Base-by-base conservation (phyloP, 2,113 vertebrate species). In the Thunnus maccoyii region DNA sequence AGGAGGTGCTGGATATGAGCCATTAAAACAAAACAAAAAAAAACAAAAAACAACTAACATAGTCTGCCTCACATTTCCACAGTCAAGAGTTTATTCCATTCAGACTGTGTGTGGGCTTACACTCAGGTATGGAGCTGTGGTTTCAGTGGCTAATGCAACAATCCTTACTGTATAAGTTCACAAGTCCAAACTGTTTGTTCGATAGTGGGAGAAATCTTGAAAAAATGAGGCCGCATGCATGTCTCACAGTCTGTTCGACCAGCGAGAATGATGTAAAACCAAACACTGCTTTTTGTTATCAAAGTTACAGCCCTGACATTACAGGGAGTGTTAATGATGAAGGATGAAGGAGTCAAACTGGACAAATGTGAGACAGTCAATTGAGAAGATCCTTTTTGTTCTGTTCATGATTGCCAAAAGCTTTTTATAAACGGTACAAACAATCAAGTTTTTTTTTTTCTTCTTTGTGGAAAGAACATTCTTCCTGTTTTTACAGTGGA, bases 101-200 rank as follows among this genome's bases (percentile, higher is more conserved):
- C 46, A 44, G 63, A 20, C 79, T 83, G 80, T 67, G 89, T 87
- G 86, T 88, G 84, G 85, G 65, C 81, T 72, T 22, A 20, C 63
- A 32, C 15, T 58, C 62, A 82, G 68, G 70, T 84, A 75, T 78
- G 84, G 36, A 83, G 85, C 22, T 4, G 13, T 46, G 69, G 69
- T 57, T 85, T 86, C 50, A 30, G 52, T 51, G 57, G 75, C 36
- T 69, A 77, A 71, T 58, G 72, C 22, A 46, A 12, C 52, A 54
- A 18, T 36, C 9, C 47, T 47, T 20, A 69, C 20, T 67, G 11
- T 16, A 52, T 61, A 65, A 18, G 32, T 22, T 48, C 30, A 36
- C 5, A 14, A 32, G 62, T 50, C 27, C 44, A 64, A 85, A 60
- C 36, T 16, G 41, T 50, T 55, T 20, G 56, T 68, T 57, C 61